These are phyloP conservation scores for Piscicola geometra DNA, from an alignment of 2,888 invertebrate genomes.

Conservation along the genomic window DNA sequence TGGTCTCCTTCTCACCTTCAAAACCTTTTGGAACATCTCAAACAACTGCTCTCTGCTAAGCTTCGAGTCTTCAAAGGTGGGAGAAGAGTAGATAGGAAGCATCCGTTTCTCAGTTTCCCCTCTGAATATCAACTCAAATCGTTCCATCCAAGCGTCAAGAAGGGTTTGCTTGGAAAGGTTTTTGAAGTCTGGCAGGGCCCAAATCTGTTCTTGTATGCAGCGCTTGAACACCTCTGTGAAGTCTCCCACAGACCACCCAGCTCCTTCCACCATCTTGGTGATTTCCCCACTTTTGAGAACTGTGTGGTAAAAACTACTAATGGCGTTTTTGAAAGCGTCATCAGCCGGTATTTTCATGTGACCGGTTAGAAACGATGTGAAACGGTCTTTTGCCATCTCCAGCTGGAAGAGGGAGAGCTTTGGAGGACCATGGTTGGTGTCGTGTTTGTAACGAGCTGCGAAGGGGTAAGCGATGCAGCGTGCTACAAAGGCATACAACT, in stretches of 20 bases:
- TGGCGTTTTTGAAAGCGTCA: conserved; percentile 17
- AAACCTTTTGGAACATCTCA: conserved; percentile 30
- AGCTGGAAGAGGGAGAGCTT: conserved; percentile 25
- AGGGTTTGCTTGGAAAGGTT: conserved; percentile 22
- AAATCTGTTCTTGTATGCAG: conserved; percentile 1
- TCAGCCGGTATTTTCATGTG: conserved; percentile 26
- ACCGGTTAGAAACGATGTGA: conserved; percentile 16
- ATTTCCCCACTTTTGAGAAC: conserved; percentile 17
- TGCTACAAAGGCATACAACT: conserved; percentile 31
- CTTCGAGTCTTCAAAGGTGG: conserved; percentile 9
- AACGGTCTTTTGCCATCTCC: conserved; percentile 24
- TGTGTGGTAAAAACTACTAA: conserved; percentile 3
- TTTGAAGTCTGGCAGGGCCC: conserved; percentile 29
- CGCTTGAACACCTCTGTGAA: conserved; percentile 28
- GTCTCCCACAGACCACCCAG: conserved; percentile 24
- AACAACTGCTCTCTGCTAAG: conserved; percentile 27
- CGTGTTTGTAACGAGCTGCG: conserved; percentile 23
- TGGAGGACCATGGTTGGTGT: conserved; percentile 21
- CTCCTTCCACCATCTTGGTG: conserved; percentile 21
- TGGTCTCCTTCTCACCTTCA: conserved; percentile 15
- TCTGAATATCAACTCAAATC: conserved; percentile 27
- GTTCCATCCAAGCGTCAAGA: conserved; percentile 28
- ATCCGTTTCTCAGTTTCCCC: conserved; percentile 28
- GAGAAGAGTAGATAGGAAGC: not conserved
- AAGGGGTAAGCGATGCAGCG: conserved; percentile 33